phyloP scores from a whole-genome alignment of 1,140 invertebrate genomes.

The Magallana angulata region DNA sequence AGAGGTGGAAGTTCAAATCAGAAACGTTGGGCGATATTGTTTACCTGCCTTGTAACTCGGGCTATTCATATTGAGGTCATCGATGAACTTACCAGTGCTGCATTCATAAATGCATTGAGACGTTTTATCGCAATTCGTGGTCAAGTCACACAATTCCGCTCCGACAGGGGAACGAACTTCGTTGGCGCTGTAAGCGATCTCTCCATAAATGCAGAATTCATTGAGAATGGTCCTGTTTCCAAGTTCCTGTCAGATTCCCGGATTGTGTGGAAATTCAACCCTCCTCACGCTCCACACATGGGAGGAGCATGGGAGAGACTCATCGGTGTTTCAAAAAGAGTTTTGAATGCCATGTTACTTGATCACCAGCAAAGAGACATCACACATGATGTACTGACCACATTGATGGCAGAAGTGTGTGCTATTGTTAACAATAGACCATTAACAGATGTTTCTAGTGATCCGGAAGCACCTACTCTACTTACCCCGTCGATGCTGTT shows the following conservation, averaged over 20 bases:
- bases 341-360: conserved; percentile 57
- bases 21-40: too few species aligned
- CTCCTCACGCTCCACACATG: conserved; percentile 51
- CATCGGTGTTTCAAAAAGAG: conserved; percentile 53
- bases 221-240: too few species aligned
- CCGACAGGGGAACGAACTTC: neutral
- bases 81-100: too few species aligned
- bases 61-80: too few species aligned
- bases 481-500: conserved; percentile 4
- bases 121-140: neutral
- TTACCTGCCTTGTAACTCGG: too few species aligned
- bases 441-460: neutral
- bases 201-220: neutral
- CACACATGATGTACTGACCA: conserved; percentile 46
- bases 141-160: neutral
- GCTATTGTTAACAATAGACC: neutral
- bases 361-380: conserved; percentile 41
- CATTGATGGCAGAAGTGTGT: conserved; percentile 8
- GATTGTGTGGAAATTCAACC: conserved; percentile 52
- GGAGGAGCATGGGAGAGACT: conserved; percentile 61
- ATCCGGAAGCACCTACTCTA: neutral
- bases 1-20: neutral
- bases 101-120: neutral
- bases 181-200: neutral
- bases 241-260: neutral